phyloP scores from a whole-genome alignment of 1,140 invertebrate species.

The Drosophila mojavensis region DNA sequence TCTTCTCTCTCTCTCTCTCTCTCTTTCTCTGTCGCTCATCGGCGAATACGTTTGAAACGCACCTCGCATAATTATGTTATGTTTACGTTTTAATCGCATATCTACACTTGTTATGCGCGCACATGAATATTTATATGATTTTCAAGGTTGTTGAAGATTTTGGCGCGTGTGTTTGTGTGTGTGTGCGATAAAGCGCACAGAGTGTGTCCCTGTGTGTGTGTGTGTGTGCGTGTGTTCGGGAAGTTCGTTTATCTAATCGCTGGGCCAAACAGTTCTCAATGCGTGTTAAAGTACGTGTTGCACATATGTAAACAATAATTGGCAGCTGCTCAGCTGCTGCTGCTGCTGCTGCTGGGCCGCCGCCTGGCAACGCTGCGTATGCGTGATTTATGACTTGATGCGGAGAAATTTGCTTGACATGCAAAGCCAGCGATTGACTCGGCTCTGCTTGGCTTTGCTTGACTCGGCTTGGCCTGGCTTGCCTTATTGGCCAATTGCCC shows the following conservation, averaged over 20 bases:
- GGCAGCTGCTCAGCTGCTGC: constrained; percentile 4
- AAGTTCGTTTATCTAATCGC: constrained; percentile 51
- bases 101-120: constrained; percentile 1
- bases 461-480: not conserved
- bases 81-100: constrained; percentile 60
- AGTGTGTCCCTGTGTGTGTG: not conserved
- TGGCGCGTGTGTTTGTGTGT: constrained; percentile 52
- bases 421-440: constrained; percentile 6
- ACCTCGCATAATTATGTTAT: constrained; percentile 37
- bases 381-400: constrained; percentile 33
- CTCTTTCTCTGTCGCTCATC: no score
- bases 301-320: constrained; percentile 55
- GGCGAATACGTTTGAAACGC: constrained; percentile 18
- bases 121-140: constrained; percentile 30
- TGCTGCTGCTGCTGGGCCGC: not conserved
- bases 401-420: constrained; percentile 37
- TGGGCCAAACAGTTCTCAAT: constrained; percentile 25
- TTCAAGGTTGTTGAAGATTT: constrained; percentile 65
- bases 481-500: constrained; percentile 10
- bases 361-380: constrained; percentile 30
- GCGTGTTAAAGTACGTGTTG: constrained; percentile 51
- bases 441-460: not conserved
- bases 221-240: constrained; percentile 8
- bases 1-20: no score
- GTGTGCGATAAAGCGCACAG: not conserved